Base-by-base conservation (phyloP, 2,888 invertebrate genomes). In the Chrysolina haemoptera region DNA sequence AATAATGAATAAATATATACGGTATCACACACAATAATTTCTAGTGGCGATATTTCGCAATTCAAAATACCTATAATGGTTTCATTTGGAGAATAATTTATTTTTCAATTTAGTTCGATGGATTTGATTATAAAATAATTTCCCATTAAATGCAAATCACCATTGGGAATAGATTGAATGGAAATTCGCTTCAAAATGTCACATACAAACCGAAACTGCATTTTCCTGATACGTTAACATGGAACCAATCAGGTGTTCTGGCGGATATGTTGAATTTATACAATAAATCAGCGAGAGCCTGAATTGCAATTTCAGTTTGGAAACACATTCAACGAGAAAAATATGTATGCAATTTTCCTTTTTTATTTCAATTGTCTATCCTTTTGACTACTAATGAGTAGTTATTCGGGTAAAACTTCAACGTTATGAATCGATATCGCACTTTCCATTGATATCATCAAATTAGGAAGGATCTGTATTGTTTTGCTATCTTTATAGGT, bases 171-270 rank as follows among this genome's bases (percentile, higher is more conserved):
- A 27, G 16, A 59, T 16, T 59, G 35, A 35, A 27, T 35, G 22
- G 4, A 27, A 27, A 59, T 35, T 59, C 27, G n/a, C 59, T 59
- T 59, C 35, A 27, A 27, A 59, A 59, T 59, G 50, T 27, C 59
- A 59, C 16, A 27, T 35, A 59, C 10, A 59, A n/a, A 50, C 50
- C 50, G 18, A 18, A 50, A 50, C 3, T 6, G 22, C 11, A 27
- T 59, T 35, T 16, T 1, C 59, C 50, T 22, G 59, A 35, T 12
- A 59, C 59, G 27, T 9, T 27, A 22, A 22, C 59, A n/a, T 59
- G 59, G 27, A 59, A 22, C 27, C 27, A 59, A 59, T 59, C n/a
- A 59, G 16, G 53, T 18, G 20, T 20, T 20, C 20, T 59, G 14
- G 35, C 14, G 12, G 22, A 27, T 5, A 22, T 27, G 12, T 16